Percentiles rank a stretch among this genome's conserved stretches.
These are phyloP conservation scores for Drosophila sturtevanti DNA, from an alignment of 1,140 invertebrate genomes.

Conservation along the genomic window DNA sequence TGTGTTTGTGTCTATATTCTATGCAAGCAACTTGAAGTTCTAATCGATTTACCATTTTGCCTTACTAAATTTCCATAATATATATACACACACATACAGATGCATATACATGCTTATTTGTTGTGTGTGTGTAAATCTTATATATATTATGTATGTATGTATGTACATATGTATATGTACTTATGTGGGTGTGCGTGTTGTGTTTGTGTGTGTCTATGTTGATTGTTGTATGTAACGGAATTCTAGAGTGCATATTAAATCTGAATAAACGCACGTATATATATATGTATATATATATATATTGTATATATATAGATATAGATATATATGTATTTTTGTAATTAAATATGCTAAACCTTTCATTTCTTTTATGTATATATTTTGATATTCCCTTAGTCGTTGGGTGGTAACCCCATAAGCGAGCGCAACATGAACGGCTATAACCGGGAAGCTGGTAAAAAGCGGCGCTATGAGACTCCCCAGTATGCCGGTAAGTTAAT, in stretches of 20 bases:
- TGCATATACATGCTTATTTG: neutral
- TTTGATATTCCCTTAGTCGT: slow-evolving; percentile 32
- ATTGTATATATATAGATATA: too few species aligned
- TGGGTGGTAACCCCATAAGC: slow-evolving; percentile 38
- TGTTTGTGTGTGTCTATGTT: slow-evolving; percentile 24
- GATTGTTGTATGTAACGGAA: slow-evolving; percentile 11
- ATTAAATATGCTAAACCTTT: too few species aligned
- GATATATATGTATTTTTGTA: too few species aligned
- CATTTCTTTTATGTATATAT: slow-evolving; percentile 9
- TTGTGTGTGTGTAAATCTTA: neutral
- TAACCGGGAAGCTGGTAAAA: slow-evolving; percentile 76
- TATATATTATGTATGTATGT: slow-evolving; percentile 24
- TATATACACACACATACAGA: neutral
- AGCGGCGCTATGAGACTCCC: slow-evolving; percentile 79
- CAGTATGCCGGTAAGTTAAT: slow-evolving; percentile 76
- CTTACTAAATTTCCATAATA: slow-evolving; percentile 11
- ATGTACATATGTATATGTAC: slow-evolving; percentile 17
- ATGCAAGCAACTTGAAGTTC: slow-evolving; percentile 1
- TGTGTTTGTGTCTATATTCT: slow-evolving; percentile 3
- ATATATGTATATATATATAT: neutral
- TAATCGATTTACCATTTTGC: slow-evolving; percentile 14
- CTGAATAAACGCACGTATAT: slow-evolving; percentile 3
- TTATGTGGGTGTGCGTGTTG: slow-evolving; percentile 25
- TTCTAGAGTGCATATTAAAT: slow-evolving; percentile 8
- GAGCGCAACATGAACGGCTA: slow-evolving; percentile 78